These are phyloP conservation scores for Psettodes erumei DNA, from an alignment of 2,113 vertebrate genomes.

Conservation along the genomic window DNA sequence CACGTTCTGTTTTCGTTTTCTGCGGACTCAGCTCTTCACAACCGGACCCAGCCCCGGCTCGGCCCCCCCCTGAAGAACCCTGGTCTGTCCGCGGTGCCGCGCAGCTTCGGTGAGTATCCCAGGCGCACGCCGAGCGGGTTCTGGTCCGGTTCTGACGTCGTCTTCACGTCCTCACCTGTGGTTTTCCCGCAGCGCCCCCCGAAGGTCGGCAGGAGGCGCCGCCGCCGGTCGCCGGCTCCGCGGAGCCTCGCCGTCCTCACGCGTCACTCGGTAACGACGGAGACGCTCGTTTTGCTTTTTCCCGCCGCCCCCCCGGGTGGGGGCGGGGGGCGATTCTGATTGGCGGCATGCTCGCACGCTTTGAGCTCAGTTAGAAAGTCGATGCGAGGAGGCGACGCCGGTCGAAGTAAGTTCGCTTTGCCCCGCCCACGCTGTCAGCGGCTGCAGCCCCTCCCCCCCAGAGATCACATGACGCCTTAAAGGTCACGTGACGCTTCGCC, in stretches of 20 bases:
- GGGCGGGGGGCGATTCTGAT: constrained; percentile 58
- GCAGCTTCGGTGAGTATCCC: constrained; percentile 79
- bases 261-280: constrained; percentile 70
- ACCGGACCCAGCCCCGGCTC: constrained; percentile 62
- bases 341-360: constrained; percentile 80
- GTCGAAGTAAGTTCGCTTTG: constrained; percentile 55
- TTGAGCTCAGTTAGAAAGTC: constrained; percentile 57
- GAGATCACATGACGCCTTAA: too few species aligned
- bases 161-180: background rate
- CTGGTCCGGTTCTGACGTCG: too few species aligned
- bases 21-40: constrained; percentile 75
- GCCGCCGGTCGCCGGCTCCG: constrained; percentile 53
- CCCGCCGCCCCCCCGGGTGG: constrained; percentile 53
- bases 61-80: constrained; percentile 46
- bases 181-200: constrained; percentile 74
- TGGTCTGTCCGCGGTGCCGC: constrained; percentile 67
- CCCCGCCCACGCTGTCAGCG: constrained; percentile 18
- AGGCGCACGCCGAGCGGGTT: too few species aligned
- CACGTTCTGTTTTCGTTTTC: background rate
- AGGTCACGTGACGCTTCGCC: constrained; percentile 31
- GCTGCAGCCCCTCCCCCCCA: too few species aligned
- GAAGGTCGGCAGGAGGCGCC: constrained; percentile 67
- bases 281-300: constrained; percentile 34
- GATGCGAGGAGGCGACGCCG: constrained; percentile 36
- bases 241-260: constrained; percentile 61